Evolutionary conservation across 2,113 vertebrate genomes (phyloP).

Genomic region (Sinocyclocheilus anshuiensis): DNA sequence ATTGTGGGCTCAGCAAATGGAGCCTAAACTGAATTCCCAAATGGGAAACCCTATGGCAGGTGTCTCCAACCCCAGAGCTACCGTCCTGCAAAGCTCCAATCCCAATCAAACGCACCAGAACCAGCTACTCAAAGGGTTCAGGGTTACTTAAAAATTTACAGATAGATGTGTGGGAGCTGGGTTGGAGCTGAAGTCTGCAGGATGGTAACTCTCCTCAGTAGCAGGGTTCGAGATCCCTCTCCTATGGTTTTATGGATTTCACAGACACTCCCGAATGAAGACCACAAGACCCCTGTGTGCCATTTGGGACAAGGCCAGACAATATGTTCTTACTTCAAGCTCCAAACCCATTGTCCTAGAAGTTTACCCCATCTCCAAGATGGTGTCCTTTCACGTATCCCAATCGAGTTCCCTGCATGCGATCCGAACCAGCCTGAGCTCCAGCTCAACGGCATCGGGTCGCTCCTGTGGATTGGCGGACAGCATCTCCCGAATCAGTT

Average conservation of each 20-base stretch:
- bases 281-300: not conserved
- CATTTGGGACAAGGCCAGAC: not conserved
- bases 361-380: not conserved
- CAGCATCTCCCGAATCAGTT: slow-evolving; percentile 94
- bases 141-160: not conserved
- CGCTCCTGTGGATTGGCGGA: slow-evolving; percentile 94
- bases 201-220: not conserved
- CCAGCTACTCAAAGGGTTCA: not conserved
- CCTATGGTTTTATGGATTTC: not conserved
- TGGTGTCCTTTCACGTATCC: slow-evolving; percentile 85
- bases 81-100: not conserved
- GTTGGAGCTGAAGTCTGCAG: not conserved
- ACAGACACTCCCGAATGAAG: not conserved
- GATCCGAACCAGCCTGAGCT: slow-evolving; percentile 93
- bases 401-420: slow-evolving; percentile 95
- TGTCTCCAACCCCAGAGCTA: not conserved
- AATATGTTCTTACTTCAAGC: slow-evolving; percentile 5
- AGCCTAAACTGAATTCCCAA: not conserved
- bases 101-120: not conserved
- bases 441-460: slow-evolving; percentile 94
- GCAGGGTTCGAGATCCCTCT: not conserved
- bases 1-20: not conserved
- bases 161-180: not conserved
- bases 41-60: not conserved
- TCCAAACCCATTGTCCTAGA: not conserved